Conservation (phyloP, 2,113 vertebrate species). For the Hippocampus abdominalis region DNA sequence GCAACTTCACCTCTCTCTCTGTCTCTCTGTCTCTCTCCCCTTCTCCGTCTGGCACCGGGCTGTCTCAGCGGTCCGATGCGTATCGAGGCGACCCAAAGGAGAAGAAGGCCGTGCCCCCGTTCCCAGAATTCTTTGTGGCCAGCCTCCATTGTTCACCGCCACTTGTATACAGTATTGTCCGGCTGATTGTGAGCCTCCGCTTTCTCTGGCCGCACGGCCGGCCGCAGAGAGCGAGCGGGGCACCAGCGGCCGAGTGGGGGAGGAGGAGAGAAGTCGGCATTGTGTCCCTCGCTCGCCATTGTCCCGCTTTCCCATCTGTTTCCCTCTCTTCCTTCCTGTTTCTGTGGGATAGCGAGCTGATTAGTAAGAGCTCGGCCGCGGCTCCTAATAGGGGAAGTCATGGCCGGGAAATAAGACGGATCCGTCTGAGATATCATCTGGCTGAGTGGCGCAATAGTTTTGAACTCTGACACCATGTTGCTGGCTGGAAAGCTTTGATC, state of each 20-base stretch:
- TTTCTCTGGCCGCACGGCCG: slow-evolving; percentile 57
- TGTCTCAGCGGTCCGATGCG: slow-evolving; percentile 66
- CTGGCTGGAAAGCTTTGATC: slow-evolving; percentile 59
- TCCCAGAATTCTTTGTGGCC: slow-evolving; percentile 81
- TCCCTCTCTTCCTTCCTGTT: slow-evolving; percentile 82
- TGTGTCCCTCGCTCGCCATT: slow-evolving; percentile 71
- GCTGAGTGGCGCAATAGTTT: slow-evolving; percentile 65
- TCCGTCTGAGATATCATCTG: slow-evolving; percentile 65
- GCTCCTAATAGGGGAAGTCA: slow-evolving; percentile 67
- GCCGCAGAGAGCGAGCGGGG: slow-evolving; percentile 41
- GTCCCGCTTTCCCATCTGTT: slow-evolving; percentile 79
- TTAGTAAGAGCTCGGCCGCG: slow-evolving; percentile 50
- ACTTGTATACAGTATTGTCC: slow-evolving; percentile 77
- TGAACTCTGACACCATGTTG: slow-evolving; percentile 67
- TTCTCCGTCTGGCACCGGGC: slow-evolving; percentile 59
- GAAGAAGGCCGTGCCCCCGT: slow-evolving; percentile 70
- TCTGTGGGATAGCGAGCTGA: slow-evolving; percentile 62
- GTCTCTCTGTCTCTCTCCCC: slow-evolving; percentile 8
- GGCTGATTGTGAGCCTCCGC: slow-evolving; percentile 68
- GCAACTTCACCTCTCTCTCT: not conserved
- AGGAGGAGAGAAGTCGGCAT: slow-evolving; percentile 69
- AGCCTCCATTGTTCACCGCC: slow-evolving; percentile 73
- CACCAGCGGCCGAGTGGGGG: slow-evolving; percentile 48
- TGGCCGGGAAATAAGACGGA: slow-evolving; percentile 61
- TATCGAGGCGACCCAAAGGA: slow-evolving; percentile 65